phyloP scores from a whole-genome alignment of 2,113 vertebrate genomes.

The Ailurus styani region DNA sequence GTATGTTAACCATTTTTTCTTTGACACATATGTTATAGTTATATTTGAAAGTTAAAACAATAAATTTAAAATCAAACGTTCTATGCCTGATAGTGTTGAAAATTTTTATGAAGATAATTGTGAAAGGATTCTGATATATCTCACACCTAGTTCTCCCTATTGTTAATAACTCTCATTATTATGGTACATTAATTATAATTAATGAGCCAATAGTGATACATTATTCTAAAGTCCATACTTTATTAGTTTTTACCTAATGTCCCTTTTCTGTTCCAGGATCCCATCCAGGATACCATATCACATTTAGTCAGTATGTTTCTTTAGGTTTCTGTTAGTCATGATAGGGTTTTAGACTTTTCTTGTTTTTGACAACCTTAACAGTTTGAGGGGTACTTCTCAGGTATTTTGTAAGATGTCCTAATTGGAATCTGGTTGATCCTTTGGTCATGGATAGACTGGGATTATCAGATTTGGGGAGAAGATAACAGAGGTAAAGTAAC shows the following conservation, averaged over 20 bases:
- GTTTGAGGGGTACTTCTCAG: background rate
- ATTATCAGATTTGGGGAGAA: background rate
- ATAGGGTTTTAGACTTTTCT: background rate
- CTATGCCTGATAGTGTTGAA: conserved; percentile 62
- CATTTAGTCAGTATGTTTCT: background rate
- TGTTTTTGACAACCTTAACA: background rate
- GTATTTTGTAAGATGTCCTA: background rate
- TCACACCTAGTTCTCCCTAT: background rate
- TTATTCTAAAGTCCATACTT: background rate
- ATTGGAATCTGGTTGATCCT: background rate
- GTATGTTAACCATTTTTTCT: conserved; percentile 71
- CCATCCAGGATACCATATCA: background rate
- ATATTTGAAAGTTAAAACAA: conserved; percentile 76
- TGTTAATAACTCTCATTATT: background rate
- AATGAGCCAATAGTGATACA: background rate
- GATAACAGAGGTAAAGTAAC: background rate
- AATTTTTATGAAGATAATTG: background rate
- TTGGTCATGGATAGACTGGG: background rate
- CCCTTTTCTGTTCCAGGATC: background rate
- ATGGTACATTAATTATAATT: background rate
- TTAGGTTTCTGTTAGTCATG: background rate
- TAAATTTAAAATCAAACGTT: conserved; percentile 81
- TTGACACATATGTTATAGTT: conserved; percentile 79
- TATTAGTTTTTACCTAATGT: background rate
- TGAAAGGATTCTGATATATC: background rate